phyloP scores from a whole-genome alignment of 2,888 invertebrate genomes.

The Agrotis ipsilon region DNA sequence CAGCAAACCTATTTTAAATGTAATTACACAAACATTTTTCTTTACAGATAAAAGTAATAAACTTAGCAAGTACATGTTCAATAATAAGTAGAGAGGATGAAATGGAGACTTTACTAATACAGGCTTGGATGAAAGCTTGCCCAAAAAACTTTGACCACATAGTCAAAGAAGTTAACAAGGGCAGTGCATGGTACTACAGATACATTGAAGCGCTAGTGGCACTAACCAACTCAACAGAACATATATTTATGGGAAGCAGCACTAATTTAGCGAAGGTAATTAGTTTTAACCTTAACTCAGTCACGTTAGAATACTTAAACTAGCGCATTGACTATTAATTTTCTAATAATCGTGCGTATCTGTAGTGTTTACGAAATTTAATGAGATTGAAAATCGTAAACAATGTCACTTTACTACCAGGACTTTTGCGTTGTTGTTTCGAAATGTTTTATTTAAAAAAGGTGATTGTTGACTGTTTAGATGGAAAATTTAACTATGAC shows the following conservation, averaged over 20 bases:
- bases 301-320: slow-evolving; percentile 13
- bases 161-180: slow-evolving; percentile 58
- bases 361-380: background rate
- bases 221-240: slow-evolving; percentile 71
- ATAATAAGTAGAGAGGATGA: slow-evolving; percentile 63
- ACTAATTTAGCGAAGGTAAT: slow-evolving; percentile 74
- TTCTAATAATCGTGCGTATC: slow-evolving; percentile 9
- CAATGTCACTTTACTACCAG: too few relatives aligned
- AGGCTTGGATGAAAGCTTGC: slow-evolving; percentile 78
- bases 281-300: slow-evolving; percentile 8
- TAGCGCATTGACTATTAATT: slow-evolving; percentile 16
- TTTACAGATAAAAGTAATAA: slow-evolving; percentile 77
- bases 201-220: slow-evolving; percentile 74
- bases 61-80: slow-evolving; percentile 76
- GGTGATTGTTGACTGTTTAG: too few relatives aligned
- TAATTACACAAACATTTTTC: background rate
- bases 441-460: too few relatives aligned
- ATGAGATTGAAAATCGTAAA: too few relatives aligned
- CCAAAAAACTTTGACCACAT: slow-evolving; percentile 64
- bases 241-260: slow-evolving; percentile 65
- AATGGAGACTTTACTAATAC: slow-evolving; percentile 70
- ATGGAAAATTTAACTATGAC: too few relatives aligned
- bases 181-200: slow-evolving; percentile 74
- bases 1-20: too few relatives aligned
- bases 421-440: too few relatives aligned